Percentiles rank a stretch among this genome's conserved stretches.
Conservation (phyloP, 2,797 vertebrate genomes). For the Brotula barbata region DNA sequence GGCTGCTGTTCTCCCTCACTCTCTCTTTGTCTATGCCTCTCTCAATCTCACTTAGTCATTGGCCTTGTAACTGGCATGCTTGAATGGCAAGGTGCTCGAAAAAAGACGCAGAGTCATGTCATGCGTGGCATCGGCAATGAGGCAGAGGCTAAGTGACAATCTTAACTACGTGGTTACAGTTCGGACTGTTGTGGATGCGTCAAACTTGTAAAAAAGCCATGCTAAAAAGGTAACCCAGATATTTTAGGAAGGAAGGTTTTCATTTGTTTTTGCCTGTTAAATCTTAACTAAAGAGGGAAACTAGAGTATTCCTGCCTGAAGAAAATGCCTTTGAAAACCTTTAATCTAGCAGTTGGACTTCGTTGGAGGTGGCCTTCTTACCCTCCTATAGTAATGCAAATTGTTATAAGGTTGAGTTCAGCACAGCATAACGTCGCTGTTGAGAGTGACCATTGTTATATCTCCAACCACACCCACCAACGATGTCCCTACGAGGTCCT, state of each 20-base stretch:
- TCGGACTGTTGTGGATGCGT: neutral
- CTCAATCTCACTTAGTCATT: conserved; percentile 36
- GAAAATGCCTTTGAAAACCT: too few species aligned
- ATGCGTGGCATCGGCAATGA: neutral
- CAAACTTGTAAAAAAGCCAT: neutral
- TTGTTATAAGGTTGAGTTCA: too few species aligned
- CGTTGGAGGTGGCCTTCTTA: too few species aligned
- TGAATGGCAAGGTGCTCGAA: conserved; percentile 24
- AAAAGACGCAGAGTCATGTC: neutral
- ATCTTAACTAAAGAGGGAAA: too few species aligned
- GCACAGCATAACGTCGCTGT: too few species aligned
- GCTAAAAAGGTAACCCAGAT: neutral
- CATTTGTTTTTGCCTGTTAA: too few species aligned
- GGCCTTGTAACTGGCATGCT: conserved; percentile 20
- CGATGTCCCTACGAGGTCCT: too few species aligned
- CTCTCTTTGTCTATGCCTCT: conserved; percentile 27
- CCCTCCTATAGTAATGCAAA: too few species aligned
- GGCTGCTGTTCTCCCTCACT: conserved; percentile 45
- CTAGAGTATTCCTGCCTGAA: too few species aligned
- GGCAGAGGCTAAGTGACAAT: neutral
- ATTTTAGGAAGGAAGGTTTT: neutral
- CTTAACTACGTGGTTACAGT: neutral
- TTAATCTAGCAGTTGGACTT: too few species aligned
- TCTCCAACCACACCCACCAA: too few species aligned
- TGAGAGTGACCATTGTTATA: too few species aligned